Base-by-base conservation (phyloP, 1,140 invertebrate species). In the Gryon sp. region DNA sequence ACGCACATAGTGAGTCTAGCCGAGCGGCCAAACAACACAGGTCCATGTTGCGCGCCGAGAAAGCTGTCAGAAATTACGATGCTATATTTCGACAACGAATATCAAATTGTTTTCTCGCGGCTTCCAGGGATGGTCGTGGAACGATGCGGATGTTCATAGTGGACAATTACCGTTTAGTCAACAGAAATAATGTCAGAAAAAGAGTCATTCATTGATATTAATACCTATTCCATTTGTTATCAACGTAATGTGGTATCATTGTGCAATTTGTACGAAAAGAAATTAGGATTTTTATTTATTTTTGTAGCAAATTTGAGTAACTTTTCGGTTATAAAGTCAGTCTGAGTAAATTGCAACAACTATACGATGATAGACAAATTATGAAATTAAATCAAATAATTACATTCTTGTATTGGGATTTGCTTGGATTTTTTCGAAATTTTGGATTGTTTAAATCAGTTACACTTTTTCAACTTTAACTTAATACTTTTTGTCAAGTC, bases 41-140 rank as follows among this genome's bases (percentile, higher is more conserved):
- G 94, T 0, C 95, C 96, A 0, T 98, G 96, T 85, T 98, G 97
- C 85, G 95, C 96, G 0, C 96, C 97, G 0, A 90, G 95, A 30
- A 95, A 95, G 84, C 92, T 98, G 90, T 95, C 94, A 65, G 91
- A 95, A 76, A 97, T 98, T 80, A 95, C 93, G 18, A 96, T 98
- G 93, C 91, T 98, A 26, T 98, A 98, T 87, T 97, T 97, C 88
- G 95, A 98, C 87, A 91, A 94, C 65, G 93, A 96, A 69, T 90
- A 93, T 63, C 96, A 96, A 85, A 95, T 98, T 79, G 94, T 97
- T 59, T 95, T 95, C 84, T 95, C 95, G 69, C 92, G 94, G 52
- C 91, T 98, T 73, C 95, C 95, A 0, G 95, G 95, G 18, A 98
- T 98, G 97, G 95, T 97, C 22, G 96, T 98, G 4, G 96, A 97